A percentile compares a stretch with the other conserved stretches of the same genome.
These are phyloP conservation scores for Tipula lateralis DNA, from an alignment of 2,888 invertebrate genomes.

Conservation along the genomic window DNA sequence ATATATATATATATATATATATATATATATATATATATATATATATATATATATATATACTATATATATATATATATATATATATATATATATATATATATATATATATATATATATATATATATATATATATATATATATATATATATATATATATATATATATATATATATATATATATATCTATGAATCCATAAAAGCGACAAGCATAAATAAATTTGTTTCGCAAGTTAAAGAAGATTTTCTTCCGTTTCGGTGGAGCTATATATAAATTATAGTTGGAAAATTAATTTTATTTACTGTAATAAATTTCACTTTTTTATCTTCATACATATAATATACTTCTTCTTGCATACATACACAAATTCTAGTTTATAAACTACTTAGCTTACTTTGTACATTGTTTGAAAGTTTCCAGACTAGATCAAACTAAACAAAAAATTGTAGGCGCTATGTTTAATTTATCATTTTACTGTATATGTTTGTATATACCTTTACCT, in stretches of 20 bases:
- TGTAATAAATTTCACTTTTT: background rate
- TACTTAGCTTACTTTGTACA: background rate
- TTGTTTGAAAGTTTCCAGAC: slow-evolving; percentile 11
- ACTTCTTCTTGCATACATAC: background rate
- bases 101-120: too few species aligned
- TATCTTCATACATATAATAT: background rate
- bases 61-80: too few species aligned
- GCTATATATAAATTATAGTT: background rate
- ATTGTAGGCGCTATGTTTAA: background rate
- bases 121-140: too few species aligned
- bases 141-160: too few species aligned
- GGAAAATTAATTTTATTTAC: background rate
- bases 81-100: too few species aligned
- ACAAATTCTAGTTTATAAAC: background rate
- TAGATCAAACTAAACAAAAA: background rate
- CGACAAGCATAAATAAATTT: background rate
- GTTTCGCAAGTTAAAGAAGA: background rate
- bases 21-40: too few species aligned
- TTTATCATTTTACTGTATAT: background rate
- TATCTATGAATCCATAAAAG: background rate
- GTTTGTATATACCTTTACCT: background rate
- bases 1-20: too few species aligned
- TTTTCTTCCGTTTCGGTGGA: background rate
- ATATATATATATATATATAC: too few species aligned
- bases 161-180: background rate